phyloP scores from a whole-genome alignment of 2,888 invertebrate genomes.

The Sarcophaga variegata region DNA sequence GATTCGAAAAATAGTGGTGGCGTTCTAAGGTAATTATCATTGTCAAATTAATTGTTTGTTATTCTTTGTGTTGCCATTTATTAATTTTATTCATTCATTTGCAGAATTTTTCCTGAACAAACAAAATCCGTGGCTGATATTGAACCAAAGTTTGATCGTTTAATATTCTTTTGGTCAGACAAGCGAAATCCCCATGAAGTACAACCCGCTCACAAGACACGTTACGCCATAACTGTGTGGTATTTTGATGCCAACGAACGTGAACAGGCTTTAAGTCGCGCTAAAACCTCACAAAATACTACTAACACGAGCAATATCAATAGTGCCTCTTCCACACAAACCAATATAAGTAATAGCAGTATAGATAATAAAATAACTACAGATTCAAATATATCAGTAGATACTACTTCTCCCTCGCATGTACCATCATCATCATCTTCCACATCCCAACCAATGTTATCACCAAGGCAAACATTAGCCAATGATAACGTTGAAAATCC shows the following conservation, averaged over 20 bases:
- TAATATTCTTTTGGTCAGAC: conserved; percentile 99
- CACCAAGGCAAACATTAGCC: not conserved
- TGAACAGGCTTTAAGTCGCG: conserved; percentile 85
- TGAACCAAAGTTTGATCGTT: conserved; percentile 95
- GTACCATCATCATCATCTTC: conserved; percentile 22
- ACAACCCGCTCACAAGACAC: conserved; percentile 93
- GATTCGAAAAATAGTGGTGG: conserved; percentile 92
- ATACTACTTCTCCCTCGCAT: conserved; percentile 57
- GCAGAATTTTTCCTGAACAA: conserved; percentile 93
- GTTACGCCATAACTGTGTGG: conserved; percentile 96
- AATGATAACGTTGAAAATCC: conserved; percentile 72
- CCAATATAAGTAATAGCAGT: conserved; percentile 50
- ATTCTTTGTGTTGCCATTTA: not conserved
- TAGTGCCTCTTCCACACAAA: conserved; percentile 3
- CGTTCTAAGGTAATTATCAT: conserved; percentile 85
- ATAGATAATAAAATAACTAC: conserved; percentile 34
- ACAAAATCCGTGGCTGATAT: conserved; percentile 93
- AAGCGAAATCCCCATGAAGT: conserved; percentile 98
- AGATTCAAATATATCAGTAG: conserved; percentile 62
- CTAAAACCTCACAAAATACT: conserved; percentile 70
- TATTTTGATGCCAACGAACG: conserved; percentile 94
- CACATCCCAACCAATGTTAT: not conserved
- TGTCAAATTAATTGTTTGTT: not conserved
- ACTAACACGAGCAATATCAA: conserved; percentile 58
- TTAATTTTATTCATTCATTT: conserved; percentile 67